These are phyloP conservation scores for Cyphomyrmex costatus DNA, from an alignment of 1,140 invertebrate genomes.

Conservation along the genomic window DNA sequence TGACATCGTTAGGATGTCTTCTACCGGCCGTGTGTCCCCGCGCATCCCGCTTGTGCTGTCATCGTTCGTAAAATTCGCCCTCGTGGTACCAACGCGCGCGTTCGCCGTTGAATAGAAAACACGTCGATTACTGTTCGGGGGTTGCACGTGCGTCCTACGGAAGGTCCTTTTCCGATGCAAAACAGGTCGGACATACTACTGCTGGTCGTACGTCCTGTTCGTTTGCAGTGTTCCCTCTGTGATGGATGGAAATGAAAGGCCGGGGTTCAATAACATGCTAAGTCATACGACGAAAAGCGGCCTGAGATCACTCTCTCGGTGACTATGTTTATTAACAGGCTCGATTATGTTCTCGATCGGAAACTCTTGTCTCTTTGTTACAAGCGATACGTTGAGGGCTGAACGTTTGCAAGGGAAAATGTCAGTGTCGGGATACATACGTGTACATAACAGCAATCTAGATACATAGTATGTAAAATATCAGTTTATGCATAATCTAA, in stretches of 20 bases:
- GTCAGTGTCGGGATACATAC: background rate
- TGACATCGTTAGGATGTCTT: slow-evolving; percentile 82
- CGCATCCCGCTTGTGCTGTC: slow-evolving; percentile 13
- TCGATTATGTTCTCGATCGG: slow-evolving; percentile 35
- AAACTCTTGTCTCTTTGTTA: slow-evolving; percentile 33
- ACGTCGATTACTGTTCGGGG: slow-evolving; percentile 48
- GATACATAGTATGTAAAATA: background rate
- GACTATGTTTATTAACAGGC: slow-evolving; percentile 36
- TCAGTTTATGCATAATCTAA: background rate
- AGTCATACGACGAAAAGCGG: slow-evolving; percentile 29
- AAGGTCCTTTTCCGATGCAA: slow-evolving; percentile 68
- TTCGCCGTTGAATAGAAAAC: slow-evolving; percentile 70
- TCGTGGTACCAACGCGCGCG: slow-evolving; percentile 32
- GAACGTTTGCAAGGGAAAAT: slow-evolving; percentile 6
- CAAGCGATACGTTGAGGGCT: background rate
- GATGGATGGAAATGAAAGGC: slow-evolving; percentile 41
- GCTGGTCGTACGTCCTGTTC: slow-evolving; percentile 16
- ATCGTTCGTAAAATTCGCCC: slow-evolving; percentile 60
- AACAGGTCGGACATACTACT: slow-evolving; percentile 20
- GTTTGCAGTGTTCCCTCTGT: slow-evolving; percentile 29
- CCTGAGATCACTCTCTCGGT: background rate
- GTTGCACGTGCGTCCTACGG: background rate
- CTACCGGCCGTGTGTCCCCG: background rate
- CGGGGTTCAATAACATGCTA: slow-evolving; percentile 53
- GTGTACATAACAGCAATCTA: background rate